Conservation (phyloP, 2,888 invertebrate genomes). For the Octonoba sinensis region DNA sequence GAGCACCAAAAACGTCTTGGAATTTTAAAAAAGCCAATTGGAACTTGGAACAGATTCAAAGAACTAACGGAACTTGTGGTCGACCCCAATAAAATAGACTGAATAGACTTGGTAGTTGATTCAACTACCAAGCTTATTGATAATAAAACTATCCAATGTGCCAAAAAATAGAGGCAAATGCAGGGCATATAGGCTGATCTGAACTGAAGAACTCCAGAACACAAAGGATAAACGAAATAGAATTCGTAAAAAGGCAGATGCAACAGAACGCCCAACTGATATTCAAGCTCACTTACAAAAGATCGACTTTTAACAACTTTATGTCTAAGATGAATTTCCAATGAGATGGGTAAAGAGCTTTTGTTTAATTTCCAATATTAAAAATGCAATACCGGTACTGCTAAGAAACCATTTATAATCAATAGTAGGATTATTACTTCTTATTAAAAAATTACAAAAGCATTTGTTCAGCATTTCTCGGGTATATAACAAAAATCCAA, state of each 20-base stretch:
- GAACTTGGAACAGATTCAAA: constrained; percentile 1
- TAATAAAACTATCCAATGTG: too few relatives aligned
- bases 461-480: constrained; percentile 3
- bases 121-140: neutral
- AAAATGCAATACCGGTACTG: constrained; percentile 13
- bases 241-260: constrained; percentile 11
- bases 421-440: neutral
- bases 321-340: constrained; percentile 2
- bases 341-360: constrained; percentile 10
- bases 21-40: constrained; percentile 7
- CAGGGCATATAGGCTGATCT: constrained; percentile 6
- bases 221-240: constrained; percentile 4
- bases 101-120: neutral
- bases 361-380: constrained; percentile 20
- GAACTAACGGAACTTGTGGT: neutral
- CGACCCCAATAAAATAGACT: neutral
- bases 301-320: constrained; percentile 10
- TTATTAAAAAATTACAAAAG: constrained; percentile 1
- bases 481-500: constrained; percentile 3
- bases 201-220: constrained; percentile 5
- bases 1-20: constrained; percentile 8
- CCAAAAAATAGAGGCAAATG: too few relatives aligned
- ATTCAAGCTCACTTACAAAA: constrained; percentile 7
- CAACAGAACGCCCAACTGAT: constrained; percentile 2
- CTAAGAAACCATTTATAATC: constrained; percentile 9